phyloP scores from a whole-genome alignment of 2,888 invertebrate genomes.

The Boloria euphrosyne region DNA sequence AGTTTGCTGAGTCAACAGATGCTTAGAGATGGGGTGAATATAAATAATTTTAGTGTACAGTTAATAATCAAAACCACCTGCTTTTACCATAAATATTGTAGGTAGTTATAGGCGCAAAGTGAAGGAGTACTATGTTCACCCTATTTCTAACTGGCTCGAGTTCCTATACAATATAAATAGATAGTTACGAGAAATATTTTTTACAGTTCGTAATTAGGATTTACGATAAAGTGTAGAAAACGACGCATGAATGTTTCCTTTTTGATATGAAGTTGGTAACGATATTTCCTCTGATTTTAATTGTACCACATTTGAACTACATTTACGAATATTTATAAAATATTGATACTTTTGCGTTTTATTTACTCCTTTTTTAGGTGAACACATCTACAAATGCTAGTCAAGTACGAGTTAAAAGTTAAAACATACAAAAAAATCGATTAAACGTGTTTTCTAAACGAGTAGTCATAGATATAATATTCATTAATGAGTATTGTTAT shows the following conservation, averaged over 20 bases:
- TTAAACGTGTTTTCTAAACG: no score
- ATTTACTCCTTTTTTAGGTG: conserved; percentile 48
- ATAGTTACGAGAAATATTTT: conserved; percentile 61
- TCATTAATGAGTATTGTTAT: no score
- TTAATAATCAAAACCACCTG: conserved; percentile 36
- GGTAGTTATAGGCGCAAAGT: conserved; percentile 31
- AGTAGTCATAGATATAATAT: no score
- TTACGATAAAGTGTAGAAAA: conserved; percentile 81
- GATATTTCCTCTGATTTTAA: conserved; percentile 80
- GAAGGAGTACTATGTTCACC: conserved; percentile 46
- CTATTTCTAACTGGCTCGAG: conserved; percentile 61
- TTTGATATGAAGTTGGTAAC: conserved; percentile 80
- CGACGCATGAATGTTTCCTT: conserved; percentile 76
- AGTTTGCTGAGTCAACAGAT: conserved; percentile 45
- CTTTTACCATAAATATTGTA: conserved; percentile 36
- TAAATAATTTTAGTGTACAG: conserved; percentile 38
- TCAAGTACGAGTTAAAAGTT: background rate
- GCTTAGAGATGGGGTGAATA: conserved; percentile 57
- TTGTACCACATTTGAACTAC: conserved; percentile 81
- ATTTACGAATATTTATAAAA: conserved; percentile 82
- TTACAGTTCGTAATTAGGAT: conserved; percentile 58
- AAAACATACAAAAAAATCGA: no score
- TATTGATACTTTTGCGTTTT: conserved; percentile 73
- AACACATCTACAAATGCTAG: background rate
- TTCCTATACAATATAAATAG: conserved; percentile 64